A percentile compares a stretch with the other conserved stretches of the same genome.
Evolutionary conservation across 2,797 vertebrate species (phyloP).

Genomic region (Pyrocephalus nanus): DNA sequence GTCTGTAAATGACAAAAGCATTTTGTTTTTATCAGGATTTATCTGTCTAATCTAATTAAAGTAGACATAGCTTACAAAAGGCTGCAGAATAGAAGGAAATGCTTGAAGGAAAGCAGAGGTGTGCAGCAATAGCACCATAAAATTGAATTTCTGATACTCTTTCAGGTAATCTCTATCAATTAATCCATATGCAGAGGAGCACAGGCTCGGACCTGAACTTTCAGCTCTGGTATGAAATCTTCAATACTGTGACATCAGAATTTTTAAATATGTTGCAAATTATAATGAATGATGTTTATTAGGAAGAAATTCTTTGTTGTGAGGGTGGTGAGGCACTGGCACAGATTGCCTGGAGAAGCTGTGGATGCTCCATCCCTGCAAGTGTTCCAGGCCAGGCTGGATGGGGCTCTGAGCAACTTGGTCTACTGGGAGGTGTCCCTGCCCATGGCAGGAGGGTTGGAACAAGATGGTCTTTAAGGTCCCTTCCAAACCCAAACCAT

Average conservation of each 20-base stretch:
- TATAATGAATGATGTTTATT: background rate
- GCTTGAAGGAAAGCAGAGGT: background rate
- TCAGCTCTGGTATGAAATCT: background rate
- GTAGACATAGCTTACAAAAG: background rate
- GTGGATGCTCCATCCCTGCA: background rate
- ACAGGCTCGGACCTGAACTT: conserved; percentile 1
- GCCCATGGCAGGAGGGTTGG: too few relatives aligned
- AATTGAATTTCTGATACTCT: background rate
- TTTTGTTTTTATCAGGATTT: conserved; percentile 12
- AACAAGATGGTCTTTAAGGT: background rate
- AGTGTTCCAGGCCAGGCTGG: background rate
- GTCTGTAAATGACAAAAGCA: conserved; percentile 20
- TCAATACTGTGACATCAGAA: background rate
- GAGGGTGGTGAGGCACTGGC: background rate
- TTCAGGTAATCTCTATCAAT: background rate
- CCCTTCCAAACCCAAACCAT: background rate
- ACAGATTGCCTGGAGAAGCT: background rate
- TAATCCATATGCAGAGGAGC: background rate
- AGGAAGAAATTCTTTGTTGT: background rate
- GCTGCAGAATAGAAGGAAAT: background rate
- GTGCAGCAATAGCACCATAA: background rate
- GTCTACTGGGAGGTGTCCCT: background rate
- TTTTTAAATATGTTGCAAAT: background rate
- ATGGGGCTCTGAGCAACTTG: background rate
- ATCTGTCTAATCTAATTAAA: conserved; percentile 16